Evolutionary conservation across 2,113 vertebrate genomes (phyloP), one percentile per base, ranked within the genome.

Genomic region (Elephantulus edwardii): DNA sequence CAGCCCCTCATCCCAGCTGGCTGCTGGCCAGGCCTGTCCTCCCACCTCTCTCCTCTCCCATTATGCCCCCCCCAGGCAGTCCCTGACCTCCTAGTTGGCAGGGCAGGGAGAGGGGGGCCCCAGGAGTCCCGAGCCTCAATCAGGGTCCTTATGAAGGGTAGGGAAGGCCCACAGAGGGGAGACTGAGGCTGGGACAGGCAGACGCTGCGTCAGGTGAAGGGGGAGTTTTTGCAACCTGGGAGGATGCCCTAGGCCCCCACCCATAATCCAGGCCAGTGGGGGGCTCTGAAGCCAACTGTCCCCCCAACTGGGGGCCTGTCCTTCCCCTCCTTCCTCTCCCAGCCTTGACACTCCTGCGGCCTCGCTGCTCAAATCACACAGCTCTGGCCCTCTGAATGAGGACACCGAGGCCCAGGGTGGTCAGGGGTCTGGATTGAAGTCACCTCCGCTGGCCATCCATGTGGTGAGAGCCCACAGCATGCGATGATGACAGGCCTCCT

Each of bases 251-350:
- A 33, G 9, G 19, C 54, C 28, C 52, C 22, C 1, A 54, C 28
- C 24, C 26, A 35, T 2, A 40, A 24, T 24, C 38, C 58, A 91
- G 44, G n/a, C 85, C 26, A 26, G n/a, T 1, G 35, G 46, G n/a
- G 40, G 64, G 8, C 42, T 66, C 80, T 17, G 33, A 52, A 52
- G 11, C 33, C 50, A 24, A 42, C 20, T 13, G 35, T 26, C 22
- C 14, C 28, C 50, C 54, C 5, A 9, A 35, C 38, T 13, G 0
- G 6, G 13, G 0, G 6, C 26, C 8, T 44, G 35, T 8, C 14
- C 56, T 52, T 46, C 10, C 44, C 56, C 46, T 46, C 10, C 44
- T 19, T 19, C 58, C 44, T 35, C 33, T 58, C 64, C n/a, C 12
- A 58, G 83, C 56, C 64, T 48, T n/a, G 8, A 70, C 58, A 50